Conservation (phyloP, 2,888 invertebrate genomes). For the Zhuqinia jingwanae region DNA sequence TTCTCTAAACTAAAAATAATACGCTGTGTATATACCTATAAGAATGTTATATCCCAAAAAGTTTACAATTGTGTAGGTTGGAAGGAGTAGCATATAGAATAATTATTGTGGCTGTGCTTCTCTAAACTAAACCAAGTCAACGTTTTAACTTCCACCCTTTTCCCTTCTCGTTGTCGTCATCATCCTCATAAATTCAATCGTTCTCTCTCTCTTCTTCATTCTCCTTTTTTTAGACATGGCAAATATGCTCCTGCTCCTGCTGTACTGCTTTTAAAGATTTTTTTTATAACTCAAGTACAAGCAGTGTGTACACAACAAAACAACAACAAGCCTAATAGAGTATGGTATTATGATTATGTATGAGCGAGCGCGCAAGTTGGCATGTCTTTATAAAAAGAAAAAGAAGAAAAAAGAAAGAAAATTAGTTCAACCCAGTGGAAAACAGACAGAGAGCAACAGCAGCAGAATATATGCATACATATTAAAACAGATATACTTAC, state of each 20-base stretch:
- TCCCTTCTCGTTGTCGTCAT: not conserved
- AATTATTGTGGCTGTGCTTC: constrained; percentile 23
- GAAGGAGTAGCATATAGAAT: too few relatives aligned
- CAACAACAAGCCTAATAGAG: too few relatives aligned
- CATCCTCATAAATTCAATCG: constrained; percentile 3
- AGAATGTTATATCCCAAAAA: too few relatives aligned
- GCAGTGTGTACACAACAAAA: too few relatives aligned
- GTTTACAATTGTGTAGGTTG: too few relatives aligned
- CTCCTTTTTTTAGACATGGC: not conserved
- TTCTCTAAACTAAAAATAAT: too few relatives aligned
- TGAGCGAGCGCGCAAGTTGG: constrained; percentile 36
- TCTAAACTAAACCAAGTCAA: not conserved
- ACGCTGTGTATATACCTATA: too few relatives aligned
- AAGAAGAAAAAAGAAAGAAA: too few relatives aligned
- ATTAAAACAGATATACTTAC: too few relatives aligned
- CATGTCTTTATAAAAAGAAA: constrained; percentile 31
- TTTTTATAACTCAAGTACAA: constrained; percentile 39
- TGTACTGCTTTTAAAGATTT: too few relatives aligned
- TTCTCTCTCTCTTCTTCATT: constrained; percentile 11
- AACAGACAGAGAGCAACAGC: constrained; percentile 35
- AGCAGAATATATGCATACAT: constrained; percentile 9
- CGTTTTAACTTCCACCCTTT: too few relatives aligned
- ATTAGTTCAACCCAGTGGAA: constrained; percentile 68
- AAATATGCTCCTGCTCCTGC: constrained; percentile 43
- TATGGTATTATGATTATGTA: too few relatives aligned